phyloP scores from a whole-genome alignment of 2,113 vertebrate species.

The Theropithecus gelada region DNA sequence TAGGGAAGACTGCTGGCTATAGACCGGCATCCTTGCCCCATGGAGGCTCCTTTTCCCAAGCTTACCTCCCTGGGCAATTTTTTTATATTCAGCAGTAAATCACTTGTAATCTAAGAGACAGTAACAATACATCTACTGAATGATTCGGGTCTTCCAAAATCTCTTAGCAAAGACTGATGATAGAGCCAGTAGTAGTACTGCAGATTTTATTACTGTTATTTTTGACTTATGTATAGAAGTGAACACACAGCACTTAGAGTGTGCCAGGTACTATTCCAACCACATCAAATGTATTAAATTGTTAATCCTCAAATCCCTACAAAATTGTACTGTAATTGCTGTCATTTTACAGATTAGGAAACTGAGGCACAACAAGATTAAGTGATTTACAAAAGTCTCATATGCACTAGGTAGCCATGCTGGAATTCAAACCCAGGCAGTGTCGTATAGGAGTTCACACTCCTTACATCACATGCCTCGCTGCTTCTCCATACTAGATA shows the following conservation, averaged over 20 bases:
- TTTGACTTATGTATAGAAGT: background rate
- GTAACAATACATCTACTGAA: conserved; percentile 37
- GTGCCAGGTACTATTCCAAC: background rate
- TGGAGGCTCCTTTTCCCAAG: background rate
- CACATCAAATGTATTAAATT: background rate
- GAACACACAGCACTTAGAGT: background rate
- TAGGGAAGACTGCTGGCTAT: conserved; percentile 14
- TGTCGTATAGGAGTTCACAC: background rate
- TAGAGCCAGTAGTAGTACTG: background rate
- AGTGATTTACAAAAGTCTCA: background rate
- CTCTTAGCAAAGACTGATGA: conserved; percentile 36
- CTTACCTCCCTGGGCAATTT: background rate
- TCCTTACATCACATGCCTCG: background rate
- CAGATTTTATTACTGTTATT: background rate
- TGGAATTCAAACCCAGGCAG: background rate
- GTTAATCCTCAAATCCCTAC: background rate
- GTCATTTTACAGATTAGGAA: conserved; percentile 40
- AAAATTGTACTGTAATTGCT: background rate
- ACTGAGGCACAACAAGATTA: conserved; percentile 13
- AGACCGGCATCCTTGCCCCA: conserved; percentile 35
- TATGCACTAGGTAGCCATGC: background rate
- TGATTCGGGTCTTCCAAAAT: conserved; percentile 34
- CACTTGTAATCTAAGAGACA: conserved; percentile 48
- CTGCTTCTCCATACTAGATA: background rate
- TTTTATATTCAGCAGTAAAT: conserved; percentile 42